phyloP scores from a whole-genome alignment of 2,888 invertebrate genomes.

The Mimumesa dahlbomi region DNA sequence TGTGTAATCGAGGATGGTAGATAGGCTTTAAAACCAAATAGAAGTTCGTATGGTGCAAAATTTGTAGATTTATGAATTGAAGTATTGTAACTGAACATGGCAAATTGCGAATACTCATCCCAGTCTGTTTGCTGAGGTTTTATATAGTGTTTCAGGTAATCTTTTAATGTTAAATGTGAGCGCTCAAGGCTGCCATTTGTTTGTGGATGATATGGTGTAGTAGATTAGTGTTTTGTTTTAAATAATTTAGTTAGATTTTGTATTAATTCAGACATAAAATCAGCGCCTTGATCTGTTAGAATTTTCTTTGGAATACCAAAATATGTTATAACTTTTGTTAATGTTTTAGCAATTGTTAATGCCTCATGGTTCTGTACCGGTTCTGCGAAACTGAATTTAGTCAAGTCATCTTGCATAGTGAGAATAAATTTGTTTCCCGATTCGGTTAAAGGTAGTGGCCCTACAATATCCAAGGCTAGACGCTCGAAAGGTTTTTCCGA shows the following conservation, averaged over 20 bases:
- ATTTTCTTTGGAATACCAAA: constrained; percentile 13
- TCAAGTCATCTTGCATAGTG: too few species aligned
- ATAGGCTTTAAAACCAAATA: constrained; percentile 10
- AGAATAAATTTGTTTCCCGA: constrained; percentile 9
- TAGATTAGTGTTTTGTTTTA: constrained; percentile 6
- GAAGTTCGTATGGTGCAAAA: too few species aligned
- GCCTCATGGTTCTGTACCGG: constrained; percentile 10
- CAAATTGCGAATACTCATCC: constrained; percentile 57
- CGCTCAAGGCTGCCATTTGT: constrained; percentile 44
- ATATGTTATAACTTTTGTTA: neutral
- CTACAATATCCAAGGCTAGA: constrained; percentile 15
- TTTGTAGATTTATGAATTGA: too few species aligned
- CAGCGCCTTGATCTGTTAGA: too few species aligned
- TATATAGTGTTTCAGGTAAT: constrained; percentile 52
- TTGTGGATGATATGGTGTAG: constrained; percentile 16
- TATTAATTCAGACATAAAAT: constrained; percentile 18
- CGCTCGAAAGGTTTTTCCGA: too few species aligned
- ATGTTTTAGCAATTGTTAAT: neutral
- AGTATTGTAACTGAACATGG: too few species aligned
- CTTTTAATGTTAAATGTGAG: constrained; percentile 48
- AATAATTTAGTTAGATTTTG: constrained; percentile 5
- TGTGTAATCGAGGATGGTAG: too few species aligned
- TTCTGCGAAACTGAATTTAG: constrained; percentile 12
- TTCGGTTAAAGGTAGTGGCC: constrained; percentile 7
- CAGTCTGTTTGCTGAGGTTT: constrained; percentile 48